phyloP scores from a whole-genome alignment of 2,888 invertebrate species.

The Calameuta filiformis region DNA sequence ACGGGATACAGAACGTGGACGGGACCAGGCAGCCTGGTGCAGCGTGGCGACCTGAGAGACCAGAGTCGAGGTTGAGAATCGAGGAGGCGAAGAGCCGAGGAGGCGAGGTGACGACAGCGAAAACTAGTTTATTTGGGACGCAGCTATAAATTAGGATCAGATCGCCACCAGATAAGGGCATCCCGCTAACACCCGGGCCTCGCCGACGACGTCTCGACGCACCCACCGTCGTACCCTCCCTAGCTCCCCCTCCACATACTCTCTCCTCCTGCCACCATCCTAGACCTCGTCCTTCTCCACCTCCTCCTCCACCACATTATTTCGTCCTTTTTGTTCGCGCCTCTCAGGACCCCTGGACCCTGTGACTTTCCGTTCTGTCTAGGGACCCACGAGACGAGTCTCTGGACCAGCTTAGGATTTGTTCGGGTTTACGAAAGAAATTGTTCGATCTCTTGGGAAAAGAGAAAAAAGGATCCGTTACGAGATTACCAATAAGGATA shows the following conservation, averaged over 20 bases:
- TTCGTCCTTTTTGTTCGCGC: slow-evolving; percentile 25
- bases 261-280: slow-evolving; percentile 20
- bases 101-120: slow-evolving; percentile 65
- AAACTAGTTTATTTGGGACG: slow-evolving; percentile 67
- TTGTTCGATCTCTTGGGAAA: background rate
- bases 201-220: slow-evolving; percentile 53
- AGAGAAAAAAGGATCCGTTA: background rate
- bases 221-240: slow-evolving; percentile 5
- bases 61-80: slow-evolving; percentile 3
- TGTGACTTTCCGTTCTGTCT: background rate
- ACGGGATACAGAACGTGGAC: slow-evolving; percentile 19
- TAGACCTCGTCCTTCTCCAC: slow-evolving; percentile 15
- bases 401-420: background rate
- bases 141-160: slow-evolving; percentile 67
- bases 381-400: background rate
- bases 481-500: background rate
- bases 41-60: background rate
- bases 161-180: slow-evolving; percentile 65
- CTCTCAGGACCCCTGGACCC: slow-evolving; percentile 26
- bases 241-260: slow-evolving; percentile 6
- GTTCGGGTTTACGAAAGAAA: background rate
- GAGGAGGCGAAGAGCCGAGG: slow-evolving; percentile 22
- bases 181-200: slow-evolving; percentile 64
- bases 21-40: background rate
- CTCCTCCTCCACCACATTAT: slow-evolving; percentile 20